Evolutionary conservation across 2,113 vertebrate species (phyloP).

Genomic region (Sander vitreus): DNA sequence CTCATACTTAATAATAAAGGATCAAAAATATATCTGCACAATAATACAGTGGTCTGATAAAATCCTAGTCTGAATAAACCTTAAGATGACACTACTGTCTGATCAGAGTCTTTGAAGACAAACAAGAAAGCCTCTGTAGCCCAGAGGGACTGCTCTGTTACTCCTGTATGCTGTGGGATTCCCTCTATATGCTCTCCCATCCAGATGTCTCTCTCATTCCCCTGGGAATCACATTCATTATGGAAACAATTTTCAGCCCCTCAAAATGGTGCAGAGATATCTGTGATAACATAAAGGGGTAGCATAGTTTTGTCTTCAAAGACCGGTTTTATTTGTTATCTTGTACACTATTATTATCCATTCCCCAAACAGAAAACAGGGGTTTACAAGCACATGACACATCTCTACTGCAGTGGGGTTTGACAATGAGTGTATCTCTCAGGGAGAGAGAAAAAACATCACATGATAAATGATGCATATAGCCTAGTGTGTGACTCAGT

Average conservation of each 20-base stretch:
- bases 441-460: conserved; percentile 50
- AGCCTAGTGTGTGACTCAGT: conserved; percentile 66
- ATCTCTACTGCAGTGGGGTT: conserved; percentile 30
- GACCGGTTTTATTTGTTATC: conserved; percentile 21
- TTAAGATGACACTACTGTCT: conserved; percentile 3
- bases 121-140: conserved; percentile 42
- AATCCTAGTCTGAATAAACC: conserved; percentile 27
- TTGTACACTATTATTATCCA: conserved; percentile 12
- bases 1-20: neutral
- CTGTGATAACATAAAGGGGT: conserved; percentile 54
- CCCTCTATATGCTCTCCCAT: conserved; percentile 59
- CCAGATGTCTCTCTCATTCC: conserved; percentile 71
- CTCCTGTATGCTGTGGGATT: conserved; percentile 50
- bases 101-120: conserved; percentile 38
- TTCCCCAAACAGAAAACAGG: neutral
- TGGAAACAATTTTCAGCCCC: conserved; percentile 65
- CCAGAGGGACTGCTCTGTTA: conserved; percentile 41
- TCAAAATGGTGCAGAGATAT: conserved; percentile 60
- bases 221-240: conserved; percentile 58
- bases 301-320: conserved; percentile 44
- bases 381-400: conserved; percentile 31
- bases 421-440: conserved; percentile 47
- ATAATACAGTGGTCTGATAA: neutral
- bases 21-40: conserved; percentile 2
- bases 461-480: conserved; percentile 73